A percentile compares a stretch with the other conserved stretches of the same genome.
Evolutionary conservation across 2,888 invertebrate genomes (phyloP).

Genomic region (Rhagonycha fulva): DNA sequence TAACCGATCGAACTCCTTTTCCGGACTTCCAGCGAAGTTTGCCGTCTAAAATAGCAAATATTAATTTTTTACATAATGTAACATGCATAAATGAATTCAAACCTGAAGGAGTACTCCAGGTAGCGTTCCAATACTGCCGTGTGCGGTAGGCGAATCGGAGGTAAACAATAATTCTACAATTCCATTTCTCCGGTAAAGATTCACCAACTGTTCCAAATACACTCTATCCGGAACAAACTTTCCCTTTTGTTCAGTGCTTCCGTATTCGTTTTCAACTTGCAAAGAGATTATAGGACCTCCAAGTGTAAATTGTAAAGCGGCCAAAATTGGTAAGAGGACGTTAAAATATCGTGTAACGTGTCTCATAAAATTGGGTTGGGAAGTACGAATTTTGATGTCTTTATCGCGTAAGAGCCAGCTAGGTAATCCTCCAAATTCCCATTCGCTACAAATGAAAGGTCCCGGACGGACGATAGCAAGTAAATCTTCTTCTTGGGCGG

Average conservation of each 20-base stretch:
- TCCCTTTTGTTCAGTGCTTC: conserved; percentile 58
- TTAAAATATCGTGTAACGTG: conserved; percentile 59
- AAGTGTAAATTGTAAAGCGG: conserved; percentile 64
- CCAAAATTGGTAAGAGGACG: conserved; percentile 56
- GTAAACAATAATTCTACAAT: conserved; percentile 59
- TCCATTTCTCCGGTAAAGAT: conserved; percentile 49
- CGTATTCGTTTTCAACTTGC: conserved; percentile 94
- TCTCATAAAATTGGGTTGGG: conserved; percentile 51
- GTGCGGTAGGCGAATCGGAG: conserved; percentile 52
- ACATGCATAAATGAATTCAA: not conserved
- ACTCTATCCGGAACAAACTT: conserved; percentile 42
- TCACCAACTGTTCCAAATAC: conserved; percentile 55
- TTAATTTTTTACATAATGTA: conserved; percentile 37
- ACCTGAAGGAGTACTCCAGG: conserved; percentile 33
- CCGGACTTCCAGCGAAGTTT: conserved; percentile 56
- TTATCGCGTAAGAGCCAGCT: conserved; percentile 50
- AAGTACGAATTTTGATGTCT: conserved; percentile 55
- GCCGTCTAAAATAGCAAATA: conserved; percentile 55
- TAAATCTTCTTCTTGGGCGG: conserved; percentile 77
- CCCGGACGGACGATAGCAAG: conserved; percentile 83
- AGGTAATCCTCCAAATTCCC: conserved; percentile 63
- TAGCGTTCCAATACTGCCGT: conserved; percentile 36
- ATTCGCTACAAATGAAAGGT: conserved; percentile 91
- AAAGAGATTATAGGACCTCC: conserved; percentile 88
- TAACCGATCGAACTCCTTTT: conserved; percentile 52